phyloP scores from a whole-genome alignment of 2,888 invertebrate species.

The Leucoptera coffeella region DNA sequence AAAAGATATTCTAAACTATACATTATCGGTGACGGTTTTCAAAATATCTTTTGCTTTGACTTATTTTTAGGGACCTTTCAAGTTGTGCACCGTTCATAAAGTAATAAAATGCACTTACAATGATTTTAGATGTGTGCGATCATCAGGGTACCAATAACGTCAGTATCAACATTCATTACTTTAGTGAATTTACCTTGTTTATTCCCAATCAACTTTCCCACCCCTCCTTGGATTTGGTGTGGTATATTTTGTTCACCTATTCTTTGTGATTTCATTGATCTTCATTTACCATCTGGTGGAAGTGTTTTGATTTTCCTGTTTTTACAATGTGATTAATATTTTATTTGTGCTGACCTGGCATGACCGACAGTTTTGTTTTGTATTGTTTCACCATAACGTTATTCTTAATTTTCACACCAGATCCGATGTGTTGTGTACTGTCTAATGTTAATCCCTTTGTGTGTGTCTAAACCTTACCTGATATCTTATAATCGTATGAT shows the following conservation, averaged over 20 bases:
- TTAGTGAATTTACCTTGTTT: constrained; percentile 36
- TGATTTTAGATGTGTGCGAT: constrained; percentile 39
- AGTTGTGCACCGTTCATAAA: constrained; percentile 36
- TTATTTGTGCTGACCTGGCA: constrained; percentile 39
- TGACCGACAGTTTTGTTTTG: too few relatives aligned
- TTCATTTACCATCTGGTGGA: constrained; percentile 49
- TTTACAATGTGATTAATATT: constrained; percentile 28
- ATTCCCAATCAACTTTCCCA: constrained; percentile 44
- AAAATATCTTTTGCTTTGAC: too few relatives aligned
- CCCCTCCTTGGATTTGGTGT: constrained; percentile 54
- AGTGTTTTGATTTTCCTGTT: constrained; percentile 53
- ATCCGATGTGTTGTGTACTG: constrained; percentile 74
- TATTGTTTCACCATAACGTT: too few relatives aligned
- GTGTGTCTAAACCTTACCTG: constrained; percentile 72
- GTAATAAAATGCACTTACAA: constrained; percentile 39
- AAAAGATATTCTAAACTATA: constrained; percentile 17
- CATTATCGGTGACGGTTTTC: too few relatives aligned
- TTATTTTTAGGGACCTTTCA: too few relatives aligned
- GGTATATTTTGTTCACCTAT: constrained; percentile 38
- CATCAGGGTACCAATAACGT: constrained; percentile 34
- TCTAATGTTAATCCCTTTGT: constrained; percentile 87
- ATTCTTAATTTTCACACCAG: constrained; percentile 46
- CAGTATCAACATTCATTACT: constrained; percentile 24
- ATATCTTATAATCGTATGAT: too few relatives aligned
- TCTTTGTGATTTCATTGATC: constrained; percentile 30